Base-by-base conservation (phyloP, 2,888 invertebrate genomes). In the Andrena marginata region DNA sequence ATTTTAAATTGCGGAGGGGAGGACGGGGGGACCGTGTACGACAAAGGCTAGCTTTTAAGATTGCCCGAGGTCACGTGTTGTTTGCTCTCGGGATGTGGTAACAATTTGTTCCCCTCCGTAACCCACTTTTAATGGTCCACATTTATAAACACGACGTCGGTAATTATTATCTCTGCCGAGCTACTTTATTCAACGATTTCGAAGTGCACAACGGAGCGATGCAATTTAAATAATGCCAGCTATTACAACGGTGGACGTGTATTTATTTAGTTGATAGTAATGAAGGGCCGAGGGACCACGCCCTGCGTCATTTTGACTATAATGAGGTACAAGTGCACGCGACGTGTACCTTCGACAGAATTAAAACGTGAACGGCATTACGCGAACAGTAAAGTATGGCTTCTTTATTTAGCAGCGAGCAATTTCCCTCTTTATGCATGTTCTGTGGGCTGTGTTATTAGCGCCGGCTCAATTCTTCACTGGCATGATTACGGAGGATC, bases 211-310 rank as follows among this genome's bases (percentile, higher is more conserved):
- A 6, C 35, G 51, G n/a, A 20, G 54, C 29, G 35, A 35, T 70
- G 56, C n/a, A 76, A 79, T 79, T 79, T 76, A 63, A 70, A 76
- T 79, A 79, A 79, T 79, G 13, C 8, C 35, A 59, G 75, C 64
- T 29, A 70, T 75, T 75, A 75, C 49, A 8, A 13, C 49, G 23
- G 35, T 33, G 56, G 56, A 23, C 56, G 64, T 64, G 63, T 42
- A 51, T 64, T 75, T 70, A 75, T 79, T 69, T 79, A 29, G 59
- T 79, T 75, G 69, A 69, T 75, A 69, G 63, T 54, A 78, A 69
- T 20, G 49, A 63, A 20, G 54, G 13, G 5, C 1, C 42, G 6
- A 20, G 13, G 7, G 33, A 23, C 0, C 26, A 35, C 65, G 33
- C 49, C 77, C 10, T 31, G 2, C 10, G 0, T 8, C 16, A n/a